A percentile compares a stretch with the other conserved stretches of the same genome.
Evolutionary conservation across 2,888 invertebrate species (phyloP).

Genomic region (Athalia rosae): DNA sequence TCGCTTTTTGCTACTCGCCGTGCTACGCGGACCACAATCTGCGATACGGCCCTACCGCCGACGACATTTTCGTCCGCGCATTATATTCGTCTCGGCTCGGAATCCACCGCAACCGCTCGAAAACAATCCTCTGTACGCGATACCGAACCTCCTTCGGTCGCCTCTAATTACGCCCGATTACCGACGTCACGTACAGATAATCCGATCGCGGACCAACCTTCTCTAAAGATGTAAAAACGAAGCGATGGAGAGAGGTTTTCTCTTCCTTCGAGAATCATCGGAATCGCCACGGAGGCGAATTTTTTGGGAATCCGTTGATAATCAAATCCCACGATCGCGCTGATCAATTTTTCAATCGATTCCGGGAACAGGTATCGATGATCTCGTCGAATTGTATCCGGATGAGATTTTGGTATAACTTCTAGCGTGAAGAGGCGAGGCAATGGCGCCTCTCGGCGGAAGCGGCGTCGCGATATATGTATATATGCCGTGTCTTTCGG

Average conservation of each 20-base stretch:
- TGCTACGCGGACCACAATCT: conserved; percentile 27
- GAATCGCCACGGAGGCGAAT: too few relatives aligned
- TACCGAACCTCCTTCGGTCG: neutral
- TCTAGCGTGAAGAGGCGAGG: neutral
- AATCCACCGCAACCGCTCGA: neutral
- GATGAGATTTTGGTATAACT: conserved; percentile 4
- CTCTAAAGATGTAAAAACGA: too few relatives aligned
- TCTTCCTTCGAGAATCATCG: too few relatives aligned
- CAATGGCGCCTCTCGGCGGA: conserved; percentile 31
- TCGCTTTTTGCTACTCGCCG: conserved; percentile 60
- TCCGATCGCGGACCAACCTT: too few relatives aligned
- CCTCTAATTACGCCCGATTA: neutral
- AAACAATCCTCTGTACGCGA: neutral
- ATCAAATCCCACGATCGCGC: too few relatives aligned
- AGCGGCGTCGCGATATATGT: conserved; percentile 34
- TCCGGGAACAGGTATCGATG: neutral
- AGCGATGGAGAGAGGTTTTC: too few relatives aligned
- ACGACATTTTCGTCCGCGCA: conserved; percentile 4
- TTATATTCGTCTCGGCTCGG: conserved; percentile 5
- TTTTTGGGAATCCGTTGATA: too few relatives aligned
- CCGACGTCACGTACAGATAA: neutral
- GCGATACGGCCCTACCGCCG: conserved; percentile 17
- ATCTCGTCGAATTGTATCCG: neutral
- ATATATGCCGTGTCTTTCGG: conserved; percentile 24
- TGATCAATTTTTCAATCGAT: too few relatives aligned